Evolutionary conservation across 2,113 vertebrate species (phyloP), one percentile per base, ranked within the genome.

Genomic region (Marmota monax): DNA sequence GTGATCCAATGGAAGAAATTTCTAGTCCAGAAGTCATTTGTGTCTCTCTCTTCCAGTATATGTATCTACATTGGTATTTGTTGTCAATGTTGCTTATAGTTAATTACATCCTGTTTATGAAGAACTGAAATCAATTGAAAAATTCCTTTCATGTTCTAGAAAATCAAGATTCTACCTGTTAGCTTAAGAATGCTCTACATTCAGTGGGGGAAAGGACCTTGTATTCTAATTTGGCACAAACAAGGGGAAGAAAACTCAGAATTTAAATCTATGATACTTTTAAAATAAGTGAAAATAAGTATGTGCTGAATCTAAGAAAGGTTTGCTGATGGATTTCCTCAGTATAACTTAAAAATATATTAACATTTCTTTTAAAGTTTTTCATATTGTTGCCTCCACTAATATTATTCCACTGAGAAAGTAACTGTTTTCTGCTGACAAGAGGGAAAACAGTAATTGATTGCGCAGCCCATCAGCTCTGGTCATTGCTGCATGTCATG

Each of bases 201-300:
- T 94, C 23, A 0, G 10, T n/a, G 56, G 45, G 14, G 32, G 20
- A 88, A 88, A 29, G 25, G 65, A 77, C 0, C 2, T 73, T 72
- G 5, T 90, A 63, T 87, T 92, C 42, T 91, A 63, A 86, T 42
- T 74, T 39, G 65, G 34, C 51, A 22, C 51, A 34, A 77, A 72
- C 32, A 34, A n/a, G 53, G 39, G 74, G 23, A 9, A 84, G 87
- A 88, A 39, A 45, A 9, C 45, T 77, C 73, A 82, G 84, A 92
- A 48, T 23, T 61, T 70, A 96, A 82, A 90, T 67, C 61, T 88
- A 12, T n/a, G 29, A 67, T 61, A 22, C 78, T 92, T 92, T 78
- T 53, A 89, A 95, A 90, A 63, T 51, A 88, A 20, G 3, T 53
- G 25, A 91, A 92, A 87, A 83, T 51, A 53, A 63, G 14, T 34